Base-by-base conservation (phyloP, 2,113 vertebrate species). In the Chaetodon trifascialis region DNA sequence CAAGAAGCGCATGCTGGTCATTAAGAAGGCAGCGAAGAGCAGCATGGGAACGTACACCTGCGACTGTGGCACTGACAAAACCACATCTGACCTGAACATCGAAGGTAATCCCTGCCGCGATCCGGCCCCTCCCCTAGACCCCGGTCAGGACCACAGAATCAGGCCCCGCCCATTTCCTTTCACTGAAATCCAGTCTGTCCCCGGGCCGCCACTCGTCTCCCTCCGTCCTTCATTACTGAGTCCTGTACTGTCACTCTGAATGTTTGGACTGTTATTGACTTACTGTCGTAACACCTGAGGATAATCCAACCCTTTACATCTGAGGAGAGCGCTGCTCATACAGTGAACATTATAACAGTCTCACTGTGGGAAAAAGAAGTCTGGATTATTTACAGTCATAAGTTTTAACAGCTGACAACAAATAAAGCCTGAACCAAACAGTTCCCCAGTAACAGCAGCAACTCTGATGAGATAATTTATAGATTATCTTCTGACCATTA, bases 61-160 rank as follows among this genome's bases (percentile, higher is more conserved):
- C 85, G 97, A 99, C 93, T 99, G 98, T 81, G 96, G 96, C 42
- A 97, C 97, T 38, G 98, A 99, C 92, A 96, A 97, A 93, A 99
- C 98, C 70, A 95, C 95, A 14, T 97, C 96, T 38, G 95, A 96
- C 44, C 96, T 99, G 25, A 95, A 96, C 93, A 99, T 99, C 86
- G 98, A 99, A 94, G 98, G 98, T 99, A 91, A 92, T 70, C n/a
- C 63, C 47, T 76, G 82, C 60, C 0, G 54, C 10, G n/a, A 46
- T 40, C 58, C 17, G 17, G 46, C 36, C 58, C 19, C 34, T 5
- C 14, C 46, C 30, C 12, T 46, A 49, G 36, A 46, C 1, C 23
- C 30, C 1, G n/a, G 14, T 34, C 56, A 64, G 49, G 65, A 80
- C 36, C 4, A n/a, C 74, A 78, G 72, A 63, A 34, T 55, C 77